Evolutionary conservation across 2,113 vertebrate genomes (phyloP).

Genomic region (Poeciliopsis prolifica): DNA sequence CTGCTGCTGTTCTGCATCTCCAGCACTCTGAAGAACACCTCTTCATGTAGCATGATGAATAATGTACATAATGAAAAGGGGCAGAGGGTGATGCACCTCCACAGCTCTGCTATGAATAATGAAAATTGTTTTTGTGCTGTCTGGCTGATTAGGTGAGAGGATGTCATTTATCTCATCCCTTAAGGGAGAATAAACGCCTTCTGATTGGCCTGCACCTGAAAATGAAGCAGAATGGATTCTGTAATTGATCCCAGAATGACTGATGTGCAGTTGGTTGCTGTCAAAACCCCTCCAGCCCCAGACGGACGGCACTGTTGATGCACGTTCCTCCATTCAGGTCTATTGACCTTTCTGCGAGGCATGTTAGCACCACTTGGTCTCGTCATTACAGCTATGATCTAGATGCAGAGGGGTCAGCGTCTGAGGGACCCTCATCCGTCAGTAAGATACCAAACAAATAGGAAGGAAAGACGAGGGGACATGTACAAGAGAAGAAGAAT

Average conservation of each 20-base stretch:
- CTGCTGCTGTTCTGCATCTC: conserved; percentile 23
- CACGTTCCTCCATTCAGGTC: conserved; percentile 48
- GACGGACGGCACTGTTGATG: conserved; percentile 65
- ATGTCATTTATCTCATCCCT: conserved; percentile 40
- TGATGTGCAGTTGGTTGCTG: conserved; percentile 63
- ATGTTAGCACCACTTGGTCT: conserved; percentile 56
- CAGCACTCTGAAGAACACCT: conserved; percentile 21
- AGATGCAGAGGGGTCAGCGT: conserved; percentile 45
- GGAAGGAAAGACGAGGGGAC: neutral
- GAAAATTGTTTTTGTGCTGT: conserved; percentile 46
- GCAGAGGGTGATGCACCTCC: neutral
- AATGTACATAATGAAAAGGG: conserved; percentile 46
- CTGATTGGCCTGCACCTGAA: conserved; percentile 47
- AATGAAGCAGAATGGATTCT: conserved; percentile 66
- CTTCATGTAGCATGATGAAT: conserved; percentile 64
- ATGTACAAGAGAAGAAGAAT: neutral
- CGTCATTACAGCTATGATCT: conserved; percentile 53
- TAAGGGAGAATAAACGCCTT: conserved; percentile 36
- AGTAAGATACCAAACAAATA: conserved; percentile 12
- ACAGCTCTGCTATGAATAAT: conserved; percentile 54
- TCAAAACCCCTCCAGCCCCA: conserved; percentile 35
- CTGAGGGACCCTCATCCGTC: conserved; percentile 31
- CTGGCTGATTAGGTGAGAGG: conserved; percentile 55
- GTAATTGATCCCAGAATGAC: conserved; percentile 67
- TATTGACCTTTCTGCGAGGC: conserved; percentile 71